Conservation (phyloP, 2,797 vertebrate genomes). For the Ficedula albicollis region DNA sequence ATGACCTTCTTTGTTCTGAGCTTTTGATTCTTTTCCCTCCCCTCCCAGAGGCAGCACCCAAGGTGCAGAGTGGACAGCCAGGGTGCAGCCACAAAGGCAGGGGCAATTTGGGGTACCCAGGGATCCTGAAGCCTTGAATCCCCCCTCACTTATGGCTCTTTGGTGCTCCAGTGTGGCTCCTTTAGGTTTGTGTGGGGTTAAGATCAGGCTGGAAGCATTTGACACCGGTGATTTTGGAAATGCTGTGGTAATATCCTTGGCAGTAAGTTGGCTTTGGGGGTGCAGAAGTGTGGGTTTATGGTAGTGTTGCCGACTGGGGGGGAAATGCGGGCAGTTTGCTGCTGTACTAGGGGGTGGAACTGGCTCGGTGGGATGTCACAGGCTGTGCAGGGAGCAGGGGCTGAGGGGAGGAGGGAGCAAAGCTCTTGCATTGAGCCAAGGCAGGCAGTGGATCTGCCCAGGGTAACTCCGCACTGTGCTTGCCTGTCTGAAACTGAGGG, state of each 20-base stretch:
- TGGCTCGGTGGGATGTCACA: background rate
- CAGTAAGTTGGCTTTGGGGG: background rate
- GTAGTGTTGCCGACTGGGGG: background rate
- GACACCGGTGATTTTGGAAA: background rate
- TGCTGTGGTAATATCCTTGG: background rate
- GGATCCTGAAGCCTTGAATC: background rate
- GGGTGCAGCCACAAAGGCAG: background rate
- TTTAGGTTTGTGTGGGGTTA: background rate
- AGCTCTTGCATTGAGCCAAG: accelerated
- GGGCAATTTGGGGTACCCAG: background rate
- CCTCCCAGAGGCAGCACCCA: background rate
- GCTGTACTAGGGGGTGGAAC: accelerated
- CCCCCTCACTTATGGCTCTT: background rate
- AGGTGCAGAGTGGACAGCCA: background rate
- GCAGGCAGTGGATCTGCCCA: background rate
- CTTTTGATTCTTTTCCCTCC: background rate
- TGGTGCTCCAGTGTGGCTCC: accelerated
- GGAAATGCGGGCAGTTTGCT: background rate
- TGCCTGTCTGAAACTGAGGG: background rate
- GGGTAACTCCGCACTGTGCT: too few species aligned
- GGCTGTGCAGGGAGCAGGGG: background rate
- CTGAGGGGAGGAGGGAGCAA: background rate
- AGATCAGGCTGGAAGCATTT: background rate
- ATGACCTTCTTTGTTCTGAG: background rate
- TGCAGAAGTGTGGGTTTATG: background rate